A percentile compares a stretch with the other conserved stretches of the same genome.
These are phyloP conservation scores for Lordiphosa andalusiaca DNA, from an alignment of 2,888 invertebrate species.

Conservation along the genomic window DNA sequence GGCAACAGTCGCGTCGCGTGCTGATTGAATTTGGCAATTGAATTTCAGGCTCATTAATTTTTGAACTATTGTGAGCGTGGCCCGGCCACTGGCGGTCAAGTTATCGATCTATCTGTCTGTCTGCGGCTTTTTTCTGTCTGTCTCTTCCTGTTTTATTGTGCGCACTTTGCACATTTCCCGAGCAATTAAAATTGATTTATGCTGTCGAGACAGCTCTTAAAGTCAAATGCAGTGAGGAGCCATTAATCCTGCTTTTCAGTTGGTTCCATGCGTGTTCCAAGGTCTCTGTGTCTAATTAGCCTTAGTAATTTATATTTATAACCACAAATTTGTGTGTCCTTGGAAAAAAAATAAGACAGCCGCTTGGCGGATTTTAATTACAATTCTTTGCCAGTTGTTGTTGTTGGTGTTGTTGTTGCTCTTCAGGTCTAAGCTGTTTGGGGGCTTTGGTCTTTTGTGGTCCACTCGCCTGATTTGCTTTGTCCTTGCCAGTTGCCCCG, in stretches of 20 bases:
- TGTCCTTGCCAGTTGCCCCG: constrained; percentile 12
- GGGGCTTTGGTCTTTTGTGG: constrained; percentile 17
- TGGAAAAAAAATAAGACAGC: constrained; percentile 13
- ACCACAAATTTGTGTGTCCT: constrained; percentile 39
- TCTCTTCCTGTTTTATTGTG: constrained; percentile 46
- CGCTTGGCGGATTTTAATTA: constrained; percentile 50
- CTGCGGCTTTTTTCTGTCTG: constrained; percentile 7
- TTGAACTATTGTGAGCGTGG: constrained; percentile 34
- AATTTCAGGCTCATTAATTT: constrained; percentile 58
- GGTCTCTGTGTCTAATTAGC: constrained; percentile 48
- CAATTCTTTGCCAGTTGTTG: constrained; percentile 40
- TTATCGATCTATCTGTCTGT: constrained; percentile 23
- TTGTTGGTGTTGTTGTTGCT: not conserved
- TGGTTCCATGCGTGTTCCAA: constrained; percentile 1
- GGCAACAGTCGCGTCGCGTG: constrained; percentile 37
- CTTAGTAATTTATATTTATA: constrained; percentile 65
- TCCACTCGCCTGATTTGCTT: constrained; percentile 23
- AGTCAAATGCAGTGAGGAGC: constrained; percentile 64
- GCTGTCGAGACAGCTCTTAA: constrained; percentile 65
- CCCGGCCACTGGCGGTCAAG: constrained; percentile 17
- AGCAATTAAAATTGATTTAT: constrained; percentile 74
- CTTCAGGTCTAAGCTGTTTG: constrained; percentile 8
- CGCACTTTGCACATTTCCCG: constrained; percentile 59
- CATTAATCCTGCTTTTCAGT: constrained; percentile 43
- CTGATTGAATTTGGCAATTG: constrained; percentile 62